These are phyloP conservation scores for Podarcis lilfordi DNA, from an alignment of 2,797 vertebrate species.

Conservation along the genomic window DNA sequence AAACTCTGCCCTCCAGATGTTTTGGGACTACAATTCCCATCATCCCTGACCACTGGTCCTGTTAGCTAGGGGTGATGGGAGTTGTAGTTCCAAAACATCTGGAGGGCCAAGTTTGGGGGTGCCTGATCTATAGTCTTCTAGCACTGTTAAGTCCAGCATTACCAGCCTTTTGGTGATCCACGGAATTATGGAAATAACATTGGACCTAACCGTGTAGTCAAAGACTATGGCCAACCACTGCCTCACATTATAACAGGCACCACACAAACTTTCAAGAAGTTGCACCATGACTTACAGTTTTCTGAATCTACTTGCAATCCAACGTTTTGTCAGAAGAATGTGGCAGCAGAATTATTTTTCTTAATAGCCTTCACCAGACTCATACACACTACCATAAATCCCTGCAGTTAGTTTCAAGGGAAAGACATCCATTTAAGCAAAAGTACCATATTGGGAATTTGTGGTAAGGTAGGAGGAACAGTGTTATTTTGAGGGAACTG, in stretches of 20 bases:
- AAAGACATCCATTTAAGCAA: constrained; percentile 13
- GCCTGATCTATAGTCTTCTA: background rate
- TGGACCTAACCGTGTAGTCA: background rate
- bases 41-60: too few species aligned
- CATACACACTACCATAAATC: background rate
- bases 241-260: background rate
- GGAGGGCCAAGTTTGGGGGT: too few species aligned
- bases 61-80: too few species aligned
- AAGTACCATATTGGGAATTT: background rate
- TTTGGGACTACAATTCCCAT: too few species aligned
- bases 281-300: background rate
- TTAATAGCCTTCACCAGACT: background rate
- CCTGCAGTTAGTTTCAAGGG: background rate
- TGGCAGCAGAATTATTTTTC: background rate
- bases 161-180: background rate
- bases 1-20: too few species aligned
- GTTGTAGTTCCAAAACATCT: too few species aligned
- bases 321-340: background rate
- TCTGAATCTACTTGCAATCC: background rate
- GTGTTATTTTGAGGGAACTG: background rate
- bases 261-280: background rate
- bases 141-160: background rate
- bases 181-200: background rate
- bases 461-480: background rate
- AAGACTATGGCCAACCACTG: background rate